Conservation (phyloP, 2,113 vertebrate species). For the Calyptommatus sinebrachiatus region DNA sequence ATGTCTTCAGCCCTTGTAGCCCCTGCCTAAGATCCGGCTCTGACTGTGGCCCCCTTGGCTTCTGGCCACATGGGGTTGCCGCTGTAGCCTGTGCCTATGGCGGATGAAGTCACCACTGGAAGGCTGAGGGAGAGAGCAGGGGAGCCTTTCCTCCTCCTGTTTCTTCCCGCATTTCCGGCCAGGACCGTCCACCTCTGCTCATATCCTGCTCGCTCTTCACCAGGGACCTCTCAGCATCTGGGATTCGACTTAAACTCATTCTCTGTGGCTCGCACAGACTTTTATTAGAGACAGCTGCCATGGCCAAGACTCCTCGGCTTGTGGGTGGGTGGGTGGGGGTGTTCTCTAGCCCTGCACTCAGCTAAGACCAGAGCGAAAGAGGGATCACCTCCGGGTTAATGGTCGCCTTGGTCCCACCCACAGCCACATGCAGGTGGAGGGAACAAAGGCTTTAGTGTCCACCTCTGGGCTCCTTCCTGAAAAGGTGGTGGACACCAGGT, state of each 20-base stretch:
- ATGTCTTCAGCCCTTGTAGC: too few relatives aligned
- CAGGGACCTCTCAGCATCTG: constrained; percentile 72
- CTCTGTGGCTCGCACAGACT: constrained; percentile 64
- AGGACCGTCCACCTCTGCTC: constrained; percentile 65
- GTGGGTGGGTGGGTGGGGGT: too few relatives aligned
- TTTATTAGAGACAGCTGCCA: constrained; percentile 63
- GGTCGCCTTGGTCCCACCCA: background rate
- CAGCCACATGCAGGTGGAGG: constrained; percentile 30
- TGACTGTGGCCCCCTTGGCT: background rate
- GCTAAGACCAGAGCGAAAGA: background rate
- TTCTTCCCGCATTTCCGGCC: constrained; percentile 62
- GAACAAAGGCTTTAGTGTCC: background rate
- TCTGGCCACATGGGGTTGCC: background rate
- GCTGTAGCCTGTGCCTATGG: background rate
- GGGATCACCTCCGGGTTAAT: background rate
- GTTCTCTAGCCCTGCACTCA: constrained; percentile 20
- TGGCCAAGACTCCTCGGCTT: constrained; percentile 34
- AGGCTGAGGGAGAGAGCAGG: constrained; percentile 44
- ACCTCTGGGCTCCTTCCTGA: background rate
- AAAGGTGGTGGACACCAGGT: background rate
- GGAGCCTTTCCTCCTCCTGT: constrained; percentile 37
- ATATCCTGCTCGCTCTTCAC: constrained; percentile 70
- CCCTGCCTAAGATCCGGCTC: too few relatives aligned
- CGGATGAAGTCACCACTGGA: constrained; percentile 48
- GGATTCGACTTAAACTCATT: constrained; percentile 69